phyloP scores from a whole-genome alignment of 2,888 invertebrate species.

The Zaprionus lineosus region DNA sequence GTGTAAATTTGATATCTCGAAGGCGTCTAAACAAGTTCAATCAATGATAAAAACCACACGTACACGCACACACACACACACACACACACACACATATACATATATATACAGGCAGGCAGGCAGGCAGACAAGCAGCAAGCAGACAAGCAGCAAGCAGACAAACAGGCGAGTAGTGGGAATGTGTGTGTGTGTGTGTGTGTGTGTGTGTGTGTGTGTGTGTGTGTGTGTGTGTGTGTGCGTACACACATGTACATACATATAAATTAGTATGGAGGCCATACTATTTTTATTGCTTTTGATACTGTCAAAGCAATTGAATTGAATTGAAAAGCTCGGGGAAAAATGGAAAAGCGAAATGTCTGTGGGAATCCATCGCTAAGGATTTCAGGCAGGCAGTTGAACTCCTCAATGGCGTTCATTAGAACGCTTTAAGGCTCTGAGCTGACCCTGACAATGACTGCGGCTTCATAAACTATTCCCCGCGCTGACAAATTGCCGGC shows the following conservation, averaged over 20 bases:
- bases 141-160: background rate
- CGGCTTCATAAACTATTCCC: background rate
- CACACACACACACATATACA: slow-evolving; percentile 22
- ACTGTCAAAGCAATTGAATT: slow-evolving; percentile 61
- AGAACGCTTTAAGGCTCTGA: slow-evolving; percentile 53
- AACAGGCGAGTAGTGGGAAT: no score
- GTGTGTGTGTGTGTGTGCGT: no score
- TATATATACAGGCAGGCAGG: slow-evolving; percentile 9
- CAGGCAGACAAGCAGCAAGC: background rate
- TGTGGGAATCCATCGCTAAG: slow-evolving; percentile 36
- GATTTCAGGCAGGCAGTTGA: slow-evolving; percentile 45
- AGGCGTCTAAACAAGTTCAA: slow-evolving; percentile 65
- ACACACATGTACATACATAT: slow-evolving; percentile 18
- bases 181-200: no score
- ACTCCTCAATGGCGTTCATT: slow-evolving; percentile 65
- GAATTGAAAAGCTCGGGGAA: slow-evolving; percentile 55
- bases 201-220: no score
- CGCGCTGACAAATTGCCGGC: slow-evolving; percentile 61
- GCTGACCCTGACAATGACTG: slow-evolving; percentile 50
- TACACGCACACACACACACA: slow-evolving; percentile 28
- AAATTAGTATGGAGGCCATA: slow-evolving; percentile 9
- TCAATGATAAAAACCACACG: slow-evolving; percentile 68
- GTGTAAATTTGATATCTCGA: slow-evolving; percentile 68
- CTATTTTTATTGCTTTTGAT: slow-evolving; percentile 53
- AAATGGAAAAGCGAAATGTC: slow-evolving; percentile 29